A percentile compares a stretch with the other conserved stretches of the same genome.
Evolutionary conservation across 2,113 vertebrate genomes (phyloP).

Genomic region (Oxyruncus cristatus): DNA sequence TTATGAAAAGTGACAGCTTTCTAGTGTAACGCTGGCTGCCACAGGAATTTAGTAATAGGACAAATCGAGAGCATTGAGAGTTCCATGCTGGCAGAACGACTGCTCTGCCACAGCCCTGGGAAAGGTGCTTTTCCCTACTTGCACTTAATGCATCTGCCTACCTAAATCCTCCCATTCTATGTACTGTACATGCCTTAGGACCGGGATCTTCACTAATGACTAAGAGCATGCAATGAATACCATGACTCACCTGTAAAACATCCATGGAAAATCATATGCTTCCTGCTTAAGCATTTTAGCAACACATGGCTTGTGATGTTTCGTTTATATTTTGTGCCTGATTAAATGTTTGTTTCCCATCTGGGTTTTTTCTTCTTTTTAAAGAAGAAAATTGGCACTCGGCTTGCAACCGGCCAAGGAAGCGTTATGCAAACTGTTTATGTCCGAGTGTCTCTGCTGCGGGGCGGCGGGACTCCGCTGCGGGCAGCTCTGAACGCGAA

Average conservation of each 20-base stretch:
- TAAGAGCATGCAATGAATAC: slow-evolving; percentile 12
- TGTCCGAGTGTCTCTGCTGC: not conserved
- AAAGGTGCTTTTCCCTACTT: not conserved
- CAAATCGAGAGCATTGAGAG: not conserved
- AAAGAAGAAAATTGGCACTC: not conserved
- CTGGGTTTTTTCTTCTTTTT: not conserved
- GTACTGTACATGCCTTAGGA: not conserved
- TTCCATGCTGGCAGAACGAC: not conserved
- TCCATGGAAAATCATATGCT: slow-evolving; percentile 70
- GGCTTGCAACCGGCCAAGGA: not conserved
- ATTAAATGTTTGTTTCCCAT: slow-evolving; percentile 23
- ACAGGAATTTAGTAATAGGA: slow-evolving; percentile 9
- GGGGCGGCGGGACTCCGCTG: not conserved
- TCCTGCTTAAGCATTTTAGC: slow-evolving; percentile 65
- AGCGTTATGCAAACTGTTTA: slow-evolving; percentile 6
- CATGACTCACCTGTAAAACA: slow-evolving; percentile 78
- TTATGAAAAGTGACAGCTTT: slow-evolving; percentile 43
- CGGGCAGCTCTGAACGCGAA: not conserved
- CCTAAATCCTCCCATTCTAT: not conserved
- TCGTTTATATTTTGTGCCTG: slow-evolving; percentile 25
- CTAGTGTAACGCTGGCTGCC: not conserved
- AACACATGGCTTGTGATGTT: slow-evolving; percentile 57
- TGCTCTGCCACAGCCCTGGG: not conserved
- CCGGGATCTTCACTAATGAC: slow-evolving; percentile 41
- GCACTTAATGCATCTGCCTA: not conserved